Base-by-base conservation (phyloP, 2,797 vertebrate genomes). In the Danio jaintianensis region DNA sequence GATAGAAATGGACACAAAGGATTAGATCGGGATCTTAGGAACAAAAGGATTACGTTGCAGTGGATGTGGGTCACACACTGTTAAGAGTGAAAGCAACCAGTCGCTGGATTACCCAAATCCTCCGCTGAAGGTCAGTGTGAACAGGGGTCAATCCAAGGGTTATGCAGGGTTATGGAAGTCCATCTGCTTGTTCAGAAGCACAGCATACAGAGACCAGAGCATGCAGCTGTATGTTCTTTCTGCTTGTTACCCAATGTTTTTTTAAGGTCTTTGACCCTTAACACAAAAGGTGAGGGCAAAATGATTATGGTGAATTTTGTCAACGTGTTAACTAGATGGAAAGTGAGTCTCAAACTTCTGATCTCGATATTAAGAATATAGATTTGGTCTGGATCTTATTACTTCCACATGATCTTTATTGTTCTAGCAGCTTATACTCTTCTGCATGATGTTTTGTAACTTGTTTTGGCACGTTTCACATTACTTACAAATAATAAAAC, bases 31-130 rank as follows among this genome's bases (percentile, higher is more conserved):
- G 86, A 91, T 86, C 75, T 81, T 86, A 88, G 88, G 86, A 91
- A 93, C 90, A 89, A 90, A 91, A 84, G 91, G 91, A 94, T 94
- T 93, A 91, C 76, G 81, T 4, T 4, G 43, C 86, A 85, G 58
- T 15, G 75, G 86, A 93, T 93, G 87, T 93, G 90, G 92, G 90
- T 94, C 92, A 93, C 75, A 87, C 75, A 78, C 75, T 69, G 84
- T 84, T 70, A 86, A 88, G 79, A 89, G 85, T 88, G 88, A 90
- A 91, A 91, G 87, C 89, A 87, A 86, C 81, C 75, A 76, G 86
- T 86, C 68, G 0, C 22, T 85, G 88, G 89, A 83, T 68, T 82
- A 79, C 79, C 52, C 36, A 90, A 90, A 92, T 92, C 89, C 88
- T 84, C 62, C 18, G 47, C 22, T 22, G 38, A 78, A 81, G 70